Evolutionary conservation across 2,888 invertebrate genomes (phyloP).

Genomic region (Xylota sylvarum): DNA sequence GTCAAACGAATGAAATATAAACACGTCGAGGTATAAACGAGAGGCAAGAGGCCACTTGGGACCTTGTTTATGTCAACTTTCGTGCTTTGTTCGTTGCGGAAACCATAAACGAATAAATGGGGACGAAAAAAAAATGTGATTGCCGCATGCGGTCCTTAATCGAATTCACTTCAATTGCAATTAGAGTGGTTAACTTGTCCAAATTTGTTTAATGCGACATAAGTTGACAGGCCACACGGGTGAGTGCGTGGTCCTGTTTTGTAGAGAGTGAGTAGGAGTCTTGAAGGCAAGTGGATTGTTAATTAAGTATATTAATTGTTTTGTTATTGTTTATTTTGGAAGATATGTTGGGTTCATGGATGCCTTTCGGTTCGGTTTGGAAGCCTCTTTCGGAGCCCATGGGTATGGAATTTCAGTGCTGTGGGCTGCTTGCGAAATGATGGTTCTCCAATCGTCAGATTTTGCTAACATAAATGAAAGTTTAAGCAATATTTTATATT

Average conservation of each 20-base stretch:
- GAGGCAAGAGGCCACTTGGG: slow-evolving; percentile 84
- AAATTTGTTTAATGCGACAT: slow-evolving; percentile 35
- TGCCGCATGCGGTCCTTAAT: slow-evolving; percentile 66
- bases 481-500: no score
- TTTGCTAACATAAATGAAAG: no score
- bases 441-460: no score
- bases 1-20: slow-evolving; percentile 74
- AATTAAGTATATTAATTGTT: slow-evolving; percentile 2
- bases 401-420: no score
- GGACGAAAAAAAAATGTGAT: slow-evolving; percentile 54
- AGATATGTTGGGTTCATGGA: no score
- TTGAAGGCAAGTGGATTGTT: slow-evolving; percentile 3
- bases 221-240: slow-evolving; percentile 6
- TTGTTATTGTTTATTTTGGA: not conserved
- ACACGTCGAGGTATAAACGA: slow-evolving; percentile 58
- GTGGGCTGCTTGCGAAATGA: no score
- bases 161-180: slow-evolving; percentile 68
- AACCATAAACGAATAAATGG: slow-evolving; percentile 48
- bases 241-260: not conserved
- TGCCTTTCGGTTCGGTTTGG: no score
- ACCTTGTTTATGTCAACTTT: slow-evolving; percentile 84
- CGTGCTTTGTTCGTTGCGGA: slow-evolving; percentile 46
- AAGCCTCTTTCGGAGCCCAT: no score
- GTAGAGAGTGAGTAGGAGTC: not conserved
- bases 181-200: slow-evolving; percentile 62